Evolutionary conservation across 2,888 invertebrate species (phyloP), one percentile per base, ranked within the genome.

Genomic region (Gibbula magus): DNA sequence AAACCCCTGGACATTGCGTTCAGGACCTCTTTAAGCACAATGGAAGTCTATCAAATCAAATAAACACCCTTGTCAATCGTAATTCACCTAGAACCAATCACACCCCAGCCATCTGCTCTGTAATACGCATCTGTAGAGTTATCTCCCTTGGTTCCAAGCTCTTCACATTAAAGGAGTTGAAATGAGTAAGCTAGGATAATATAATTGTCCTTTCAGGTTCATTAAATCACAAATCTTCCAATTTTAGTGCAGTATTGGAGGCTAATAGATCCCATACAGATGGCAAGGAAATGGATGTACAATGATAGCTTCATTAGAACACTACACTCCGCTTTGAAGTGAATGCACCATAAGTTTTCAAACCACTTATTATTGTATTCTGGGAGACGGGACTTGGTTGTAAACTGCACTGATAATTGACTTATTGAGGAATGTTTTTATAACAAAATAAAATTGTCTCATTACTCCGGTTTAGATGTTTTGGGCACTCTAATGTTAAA

Each of bases 171-270:
- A 35, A 35, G 70, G n/a, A 20, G 20, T 35, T 32, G 39, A 39
- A 70, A 70, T 32, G 70, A n/a, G 70, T 70, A 70, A 70, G 70
- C 70, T 70, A 32, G n/a, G 70, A 70, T 70, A 70, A 70, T 70
- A 35, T 70, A 70, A 70, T 70, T 70, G 70, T 70, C 39, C 29
- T 70, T 70, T 35, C 10, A 35, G 70, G 32, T 70, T 70, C 70
- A 70, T 70, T 70, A 70, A 70, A 35, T 70, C 70, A 35, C 35
- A 70, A 70, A 39, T 70, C 29, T 70, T 56, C 35, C 35, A 32
- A 70, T 70, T 70, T 32, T 35, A 70, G 70, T 70, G 70, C 70
- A 70, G 70, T 70, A 70, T 70, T 32, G 70, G 8, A 39, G n/a
- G n/a, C 70, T 70, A 70, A 70, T 35, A 70, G 70, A 35, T 70